These are phyloP conservation scores for Propithecus coquereli DNA, from an alignment of 2,113 vertebrate genomes.

Conservation along the genomic window DNA sequence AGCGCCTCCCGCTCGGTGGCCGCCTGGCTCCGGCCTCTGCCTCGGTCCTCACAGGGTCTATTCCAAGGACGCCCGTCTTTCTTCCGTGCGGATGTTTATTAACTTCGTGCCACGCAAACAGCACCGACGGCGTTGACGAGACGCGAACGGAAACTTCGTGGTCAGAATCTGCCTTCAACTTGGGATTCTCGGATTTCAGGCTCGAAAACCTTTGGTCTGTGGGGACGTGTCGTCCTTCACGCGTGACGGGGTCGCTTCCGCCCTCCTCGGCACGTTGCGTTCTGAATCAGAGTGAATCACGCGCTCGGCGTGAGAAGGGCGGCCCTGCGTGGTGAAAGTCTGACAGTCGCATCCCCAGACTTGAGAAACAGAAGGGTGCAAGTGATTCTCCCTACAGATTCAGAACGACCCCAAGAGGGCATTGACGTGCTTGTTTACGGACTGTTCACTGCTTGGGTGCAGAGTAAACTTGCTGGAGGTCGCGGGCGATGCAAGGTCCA, in stretches of 20 bases:
- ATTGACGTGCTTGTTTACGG: background rate
- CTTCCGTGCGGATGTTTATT: background rate
- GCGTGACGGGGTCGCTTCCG: background rate
- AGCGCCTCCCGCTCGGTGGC: background rate
- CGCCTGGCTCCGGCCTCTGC: background rate
- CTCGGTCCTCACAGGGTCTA: accelerated
- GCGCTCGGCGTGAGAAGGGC: background rate
- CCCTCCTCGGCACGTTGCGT: background rate
- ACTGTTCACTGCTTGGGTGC: background rate
- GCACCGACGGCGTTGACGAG: background rate
- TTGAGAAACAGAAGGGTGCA: too few species aligned
- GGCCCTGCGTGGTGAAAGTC: background rate
- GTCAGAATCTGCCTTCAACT: background rate
- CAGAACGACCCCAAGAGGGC: background rate
- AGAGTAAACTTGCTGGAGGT: background rate
- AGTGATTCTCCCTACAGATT: too few species aligned
- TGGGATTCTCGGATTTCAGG: background rate
- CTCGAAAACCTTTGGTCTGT: background rate
- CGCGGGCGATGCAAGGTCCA: background rate
- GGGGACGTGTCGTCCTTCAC: background rate
- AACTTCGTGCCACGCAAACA: background rate
- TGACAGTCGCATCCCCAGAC: background rate
- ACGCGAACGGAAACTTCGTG: background rate
- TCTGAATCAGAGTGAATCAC: background rate
- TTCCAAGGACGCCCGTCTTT: background rate